Evolutionary conservation across 1,140 invertebrate species (phyloP).

Genomic region (Helicoverpa zea): DNA sequence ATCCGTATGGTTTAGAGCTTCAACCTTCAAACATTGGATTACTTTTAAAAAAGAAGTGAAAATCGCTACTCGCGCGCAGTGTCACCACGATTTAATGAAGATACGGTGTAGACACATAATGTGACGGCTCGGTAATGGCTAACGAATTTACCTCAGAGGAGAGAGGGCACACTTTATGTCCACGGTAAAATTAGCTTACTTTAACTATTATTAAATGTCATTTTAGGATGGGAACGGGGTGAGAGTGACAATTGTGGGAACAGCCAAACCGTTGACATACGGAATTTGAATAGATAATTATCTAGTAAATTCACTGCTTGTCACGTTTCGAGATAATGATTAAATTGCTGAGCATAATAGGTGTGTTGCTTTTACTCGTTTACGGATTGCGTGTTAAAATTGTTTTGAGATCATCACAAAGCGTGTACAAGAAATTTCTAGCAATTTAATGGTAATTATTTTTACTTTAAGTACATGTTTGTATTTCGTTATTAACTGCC

Average conservation of each 20-base stretch:
- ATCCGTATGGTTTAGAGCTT: too few relatives aligned
- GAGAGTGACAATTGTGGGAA: constrained; percentile 68
- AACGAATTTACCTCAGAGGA: constrained; percentile 51
- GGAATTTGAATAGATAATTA: constrained; percentile 68
- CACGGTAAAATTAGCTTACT: constrained; percentile 71
- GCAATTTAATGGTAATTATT: constrained; percentile 47
- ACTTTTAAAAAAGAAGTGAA: neutral
- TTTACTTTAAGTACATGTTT: constrained; percentile 45
- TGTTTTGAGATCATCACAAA: constrained; percentile 33
- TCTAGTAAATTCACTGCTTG: constrained; percentile 57
- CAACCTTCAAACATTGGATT: too few relatives aligned
- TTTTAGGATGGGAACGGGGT: constrained; percentile 66
- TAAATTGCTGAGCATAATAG: constrained; percentile 49
- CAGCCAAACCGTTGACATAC: constrained; percentile 57
- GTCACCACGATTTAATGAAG: constrained; percentile 35
- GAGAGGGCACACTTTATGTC: constrained; percentile 56
- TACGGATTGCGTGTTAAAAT: constrained; percentile 45
- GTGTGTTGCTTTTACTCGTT: constrained; percentile 42
- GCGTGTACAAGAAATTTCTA: neutral
- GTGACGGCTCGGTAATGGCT: constrained; percentile 66
- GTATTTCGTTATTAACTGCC: constrained; percentile 41
- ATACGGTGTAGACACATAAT: constrained; percentile 60
- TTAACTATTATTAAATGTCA: constrained; percentile 75
- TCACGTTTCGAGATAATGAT: constrained; percentile 56
- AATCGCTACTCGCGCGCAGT: constrained; percentile 31